Conservation (phyloP, 2,797 vertebrate genomes). For the Acipenser ruthenus region DNA sequence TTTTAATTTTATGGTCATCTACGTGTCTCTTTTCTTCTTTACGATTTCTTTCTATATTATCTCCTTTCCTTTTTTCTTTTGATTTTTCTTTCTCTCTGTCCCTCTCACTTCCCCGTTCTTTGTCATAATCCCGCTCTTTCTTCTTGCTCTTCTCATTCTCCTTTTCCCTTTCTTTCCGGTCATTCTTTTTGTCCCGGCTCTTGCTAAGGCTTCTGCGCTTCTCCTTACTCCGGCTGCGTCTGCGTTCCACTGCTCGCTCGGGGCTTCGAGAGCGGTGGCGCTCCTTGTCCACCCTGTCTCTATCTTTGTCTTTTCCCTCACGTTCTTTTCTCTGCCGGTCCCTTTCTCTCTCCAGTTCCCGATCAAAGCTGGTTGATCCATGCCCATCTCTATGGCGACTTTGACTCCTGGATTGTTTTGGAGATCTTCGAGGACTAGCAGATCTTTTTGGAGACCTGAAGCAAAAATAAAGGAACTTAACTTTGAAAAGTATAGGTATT, state of each 20-base stretch:
- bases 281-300: slow-evolving; percentile 50
- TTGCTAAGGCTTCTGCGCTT: slow-evolving; percentile 71
- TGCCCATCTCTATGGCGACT: slow-evolving; percentile 86
- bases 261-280: slow-evolving; percentile 76
- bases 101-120: slow-evolving; percentile 59
- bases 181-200: slow-evolving; percentile 79
- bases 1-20: slow-evolving; percentile 67
- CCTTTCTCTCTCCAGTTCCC: slow-evolving; percentile 85
- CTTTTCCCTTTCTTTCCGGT: slow-evolving; percentile 73
- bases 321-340: slow-evolving; percentile 67
- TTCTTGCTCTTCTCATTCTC: slow-evolving; percentile 83
- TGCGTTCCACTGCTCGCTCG: slow-evolving; percentile 68
- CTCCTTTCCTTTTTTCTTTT: slow-evolving; percentile 62
- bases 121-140: slow-evolving; percentile 69
- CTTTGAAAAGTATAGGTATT: neutral
- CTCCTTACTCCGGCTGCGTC: slow-evolving; percentile 71
- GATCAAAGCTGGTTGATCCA: slow-evolving; percentile 84
- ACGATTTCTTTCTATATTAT: slow-evolving; percentile 63
- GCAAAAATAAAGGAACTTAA: slow-evolving; percentile 26
- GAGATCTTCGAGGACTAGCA: slow-evolving; percentile 77
- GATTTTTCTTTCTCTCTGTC: slow-evolving; percentile 55
- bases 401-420: slow-evolving; percentile 87
- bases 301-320: slow-evolving; percentile 66
- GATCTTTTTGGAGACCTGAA: slow-evolving; percentile 80
- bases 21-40: slow-evolving; percentile 55